Conservation (phyloP, 2,888 invertebrate genomes). For the Sphaeridia pumilis region DNA sequence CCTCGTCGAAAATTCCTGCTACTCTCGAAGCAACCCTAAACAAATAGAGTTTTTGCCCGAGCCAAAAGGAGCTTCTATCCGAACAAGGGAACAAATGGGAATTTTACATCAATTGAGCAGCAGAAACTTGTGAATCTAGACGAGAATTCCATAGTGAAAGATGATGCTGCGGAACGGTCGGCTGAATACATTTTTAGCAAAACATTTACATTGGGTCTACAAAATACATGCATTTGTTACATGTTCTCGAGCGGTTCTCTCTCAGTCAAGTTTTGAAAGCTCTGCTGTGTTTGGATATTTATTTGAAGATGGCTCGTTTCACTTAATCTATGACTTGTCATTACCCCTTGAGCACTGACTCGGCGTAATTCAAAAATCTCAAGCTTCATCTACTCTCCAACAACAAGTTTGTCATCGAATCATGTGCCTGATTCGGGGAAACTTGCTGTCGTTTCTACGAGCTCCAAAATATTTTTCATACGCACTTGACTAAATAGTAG, state of each 20-base stretch:
- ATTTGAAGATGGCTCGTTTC: conserved; percentile 16
- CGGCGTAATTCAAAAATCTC: neutral
- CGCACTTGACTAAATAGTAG: no score
- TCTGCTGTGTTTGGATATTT: conserved; percentile 11
- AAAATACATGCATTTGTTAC: neutral
- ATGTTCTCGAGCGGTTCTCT: neutral
- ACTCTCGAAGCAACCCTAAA: no score
- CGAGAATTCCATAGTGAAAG: neutral
- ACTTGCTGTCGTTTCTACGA: no score
- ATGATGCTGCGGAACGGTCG: neutral
- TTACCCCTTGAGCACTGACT: neutral
- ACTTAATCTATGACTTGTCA: conserved; percentile 17
- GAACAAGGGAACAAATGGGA: no score
- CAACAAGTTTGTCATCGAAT: no score
- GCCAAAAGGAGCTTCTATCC: no score
- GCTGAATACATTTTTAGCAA: conserved; percentile 1
- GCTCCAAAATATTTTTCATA: no score
- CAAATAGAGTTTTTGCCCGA: no score
- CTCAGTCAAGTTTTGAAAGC: neutral
- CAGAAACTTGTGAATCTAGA: neutral
- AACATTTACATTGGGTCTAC: neutral
- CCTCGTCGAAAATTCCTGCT: no score
- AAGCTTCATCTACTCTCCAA: no score
- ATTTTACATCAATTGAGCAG: neutral
- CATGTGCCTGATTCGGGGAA: no score